Percentiles rank a stretch among this genome's conserved stretches.
Conservation (phyloP, 2,888 invertebrate genomes). For the Lithophane semibrunnea region DNA sequence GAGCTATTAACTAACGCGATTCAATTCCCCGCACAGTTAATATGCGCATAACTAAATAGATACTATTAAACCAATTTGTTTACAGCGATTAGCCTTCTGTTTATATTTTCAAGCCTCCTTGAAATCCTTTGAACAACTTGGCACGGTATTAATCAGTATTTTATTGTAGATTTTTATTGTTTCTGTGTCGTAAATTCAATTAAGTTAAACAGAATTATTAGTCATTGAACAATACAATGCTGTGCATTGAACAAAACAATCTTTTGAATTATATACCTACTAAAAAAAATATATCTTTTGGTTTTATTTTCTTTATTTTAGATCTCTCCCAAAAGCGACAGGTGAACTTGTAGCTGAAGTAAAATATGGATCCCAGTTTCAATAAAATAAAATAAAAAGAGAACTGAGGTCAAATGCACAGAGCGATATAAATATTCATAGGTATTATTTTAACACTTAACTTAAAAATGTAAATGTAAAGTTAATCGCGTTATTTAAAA, state of each 20-base stretch:
- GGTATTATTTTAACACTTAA: slow-evolving; percentile 65
- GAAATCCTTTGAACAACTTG: slow-evolving; percentile 56
- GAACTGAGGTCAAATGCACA: slow-evolving; percentile 41
- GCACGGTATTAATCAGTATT: slow-evolving; percentile 52
- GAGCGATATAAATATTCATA: slow-evolving; percentile 65
- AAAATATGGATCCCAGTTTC: slow-evolving; percentile 12
- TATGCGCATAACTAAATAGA: slow-evolving; percentile 79
- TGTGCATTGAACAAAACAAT: slow-evolving; percentile 8
- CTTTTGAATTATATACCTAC: not conserved
- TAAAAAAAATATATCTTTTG: not conserved
- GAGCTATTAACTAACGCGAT: slow-evolving; percentile 74
- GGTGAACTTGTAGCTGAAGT: not conserved
- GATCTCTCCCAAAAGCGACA: not conserved
- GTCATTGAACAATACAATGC: slow-evolving; percentile 5
- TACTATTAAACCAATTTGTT: slow-evolving; percentile 80
- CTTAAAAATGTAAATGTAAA: slow-evolving; percentile 66
- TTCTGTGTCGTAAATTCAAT: slow-evolving; percentile 23
- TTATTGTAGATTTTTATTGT: slow-evolving; percentile 39
- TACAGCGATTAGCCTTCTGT: slow-evolving; percentile 73
- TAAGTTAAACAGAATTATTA: slow-evolving; percentile 22
- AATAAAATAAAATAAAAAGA: slow-evolving; percentile 32
- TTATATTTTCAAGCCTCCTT: slow-evolving; percentile 61
- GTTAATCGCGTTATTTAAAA: slow-evolving; percentile 67
- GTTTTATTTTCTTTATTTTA: not conserved
- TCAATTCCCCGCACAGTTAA: slow-evolving; percentile 74